Evolutionary conservation across 2,113 vertebrate genomes (phyloP).

Genomic region (Cygnus buccinator): DNA sequence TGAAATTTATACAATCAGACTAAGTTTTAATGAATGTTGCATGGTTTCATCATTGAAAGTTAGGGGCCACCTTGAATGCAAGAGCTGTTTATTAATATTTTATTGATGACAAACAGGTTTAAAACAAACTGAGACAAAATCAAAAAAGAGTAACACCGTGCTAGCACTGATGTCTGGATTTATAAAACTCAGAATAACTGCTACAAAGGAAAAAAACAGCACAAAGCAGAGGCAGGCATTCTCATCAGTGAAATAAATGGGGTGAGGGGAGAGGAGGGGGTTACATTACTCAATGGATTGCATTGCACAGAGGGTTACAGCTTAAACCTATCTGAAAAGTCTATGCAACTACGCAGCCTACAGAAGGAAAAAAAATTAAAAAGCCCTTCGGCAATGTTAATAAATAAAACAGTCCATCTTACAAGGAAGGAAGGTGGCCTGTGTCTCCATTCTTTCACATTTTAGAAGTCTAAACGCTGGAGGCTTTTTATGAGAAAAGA

Average conservation of each 20-base stretch:
- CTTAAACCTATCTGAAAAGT: slow-evolving; percentile 62
- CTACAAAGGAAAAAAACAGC: slow-evolving; percentile 72
- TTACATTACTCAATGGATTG: slow-evolving; percentile 57
- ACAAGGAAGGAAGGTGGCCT: slow-evolving; percentile 84
- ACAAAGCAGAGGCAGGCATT: slow-evolving; percentile 80
- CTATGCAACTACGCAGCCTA: slow-evolving; percentile 67
- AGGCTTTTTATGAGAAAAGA: slow-evolving; percentile 53
- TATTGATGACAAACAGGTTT: slow-evolving; percentile 81
- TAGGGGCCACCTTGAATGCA: slow-evolving; percentile 34
- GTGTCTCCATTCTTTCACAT: slow-evolving; percentile 50
- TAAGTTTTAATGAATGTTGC: slow-evolving; percentile 39
- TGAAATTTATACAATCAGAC: slow-evolving; percentile 57
- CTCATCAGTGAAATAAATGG: slow-evolving; percentile 65
- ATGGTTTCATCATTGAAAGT: slow-evolving; percentile 1
- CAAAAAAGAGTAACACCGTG: slow-evolving; percentile 67
- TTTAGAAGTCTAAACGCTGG: slow-evolving; percentile 54
- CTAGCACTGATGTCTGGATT: slow-evolving; percentile 71
- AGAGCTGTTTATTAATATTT: slow-evolving; percentile 76
- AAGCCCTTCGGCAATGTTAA: slow-evolving; percentile 77
- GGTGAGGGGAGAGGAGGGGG: slow-evolving; percentile 50
- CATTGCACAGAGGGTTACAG: slow-evolving; percentile 72
- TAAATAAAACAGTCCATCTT: slow-evolving; percentile 75
- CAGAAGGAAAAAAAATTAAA: slow-evolving; percentile 69
- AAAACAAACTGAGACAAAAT: slow-evolving; percentile 80
- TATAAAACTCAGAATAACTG: slow-evolving; percentile 65